Percentiles rank a stretch among this genome's conserved stretches.
phyloP scores from a whole-genome alignment of 2,888 invertebrate species.

The Euzophera pinguis region DNA sequence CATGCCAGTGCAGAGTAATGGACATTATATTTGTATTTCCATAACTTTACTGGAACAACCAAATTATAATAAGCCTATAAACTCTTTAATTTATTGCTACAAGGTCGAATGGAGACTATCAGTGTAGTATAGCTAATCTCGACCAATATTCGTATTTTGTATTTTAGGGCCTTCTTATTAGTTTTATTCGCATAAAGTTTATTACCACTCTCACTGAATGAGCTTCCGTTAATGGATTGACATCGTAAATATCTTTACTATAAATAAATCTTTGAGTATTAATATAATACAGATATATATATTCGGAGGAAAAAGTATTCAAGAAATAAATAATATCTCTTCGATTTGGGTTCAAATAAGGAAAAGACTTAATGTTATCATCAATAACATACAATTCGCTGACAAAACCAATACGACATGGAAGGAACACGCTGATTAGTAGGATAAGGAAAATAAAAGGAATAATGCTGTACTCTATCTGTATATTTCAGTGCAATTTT shows the following conservation, averaged over 20 bases:
- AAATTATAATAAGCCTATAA: too few species aligned
- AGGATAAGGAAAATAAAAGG: neutral
- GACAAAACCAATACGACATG: neutral
- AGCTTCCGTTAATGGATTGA: constrained; percentile 8
- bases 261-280: neutral
- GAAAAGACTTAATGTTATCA: neutral
- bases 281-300: neutral
- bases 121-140: neutral
- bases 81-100: too few species aligned
- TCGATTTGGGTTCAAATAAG: too few species aligned
- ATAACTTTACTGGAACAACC: too few species aligned
- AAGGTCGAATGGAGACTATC: too few species aligned
- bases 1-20: too few species aligned
- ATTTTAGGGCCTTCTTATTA: neutral
- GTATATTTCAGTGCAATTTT: too few species aligned
- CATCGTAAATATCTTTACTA: constrained; percentile 6
- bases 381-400: constrained; percentile 3
- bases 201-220: neutral
- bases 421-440: neutral
- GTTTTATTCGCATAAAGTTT: neutral
- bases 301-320: neutral
- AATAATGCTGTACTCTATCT: too few species aligned
- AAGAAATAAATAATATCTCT: neutral
- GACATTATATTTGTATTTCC: too few species aligned
- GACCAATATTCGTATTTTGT: neutral